Evolutionary conservation across 92 coral and sea anemone species (phyloP).

Genomic region (Desmophyllum pertusum): DNA sequence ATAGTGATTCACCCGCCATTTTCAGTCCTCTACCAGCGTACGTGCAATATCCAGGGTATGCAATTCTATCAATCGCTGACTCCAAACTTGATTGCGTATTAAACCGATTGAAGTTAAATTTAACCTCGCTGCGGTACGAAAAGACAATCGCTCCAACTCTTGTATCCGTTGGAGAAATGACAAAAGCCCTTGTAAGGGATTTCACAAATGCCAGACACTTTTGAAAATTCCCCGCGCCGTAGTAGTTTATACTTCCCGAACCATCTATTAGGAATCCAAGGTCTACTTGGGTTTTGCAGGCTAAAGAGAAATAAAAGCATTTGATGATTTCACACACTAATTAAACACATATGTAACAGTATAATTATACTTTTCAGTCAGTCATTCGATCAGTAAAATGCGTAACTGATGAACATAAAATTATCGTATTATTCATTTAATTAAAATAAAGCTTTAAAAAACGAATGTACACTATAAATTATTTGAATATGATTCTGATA

Average conservation of each 20-base stretch:
- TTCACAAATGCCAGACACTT: conserved; percentile 58
- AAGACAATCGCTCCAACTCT: conserved; percentile 70
- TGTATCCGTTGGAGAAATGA: conserved; percentile 49
- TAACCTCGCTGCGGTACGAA: conserved; percentile 48
- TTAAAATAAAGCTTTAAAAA: no score
- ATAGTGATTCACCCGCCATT: conserved; percentile 61
- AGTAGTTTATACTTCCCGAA: conserved; percentile 74
- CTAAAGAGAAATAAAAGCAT: background rate
- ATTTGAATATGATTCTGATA: no score
- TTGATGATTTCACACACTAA: no score
- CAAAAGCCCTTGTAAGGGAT: conserved; percentile 49
- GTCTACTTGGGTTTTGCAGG: background rate
- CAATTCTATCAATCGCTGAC: conserved; percentile 58
- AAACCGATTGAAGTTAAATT: conserved; percentile 61
- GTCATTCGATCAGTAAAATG: no score
- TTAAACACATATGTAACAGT: no score
- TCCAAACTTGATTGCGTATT: conserved; percentile 29
- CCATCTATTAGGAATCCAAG: conserved; percentile 73
- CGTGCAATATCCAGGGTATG: conserved; percentile 50
- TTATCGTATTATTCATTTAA: no score
- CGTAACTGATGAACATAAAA: no score
- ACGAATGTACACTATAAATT: no score
- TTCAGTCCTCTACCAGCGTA: conserved; percentile 71
- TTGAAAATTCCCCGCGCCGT: conserved; percentile 68
- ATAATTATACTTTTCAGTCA: no score